Conservation (phyloP, 2,797 vertebrate species). For the Pelodytes ibericus region DNA sequence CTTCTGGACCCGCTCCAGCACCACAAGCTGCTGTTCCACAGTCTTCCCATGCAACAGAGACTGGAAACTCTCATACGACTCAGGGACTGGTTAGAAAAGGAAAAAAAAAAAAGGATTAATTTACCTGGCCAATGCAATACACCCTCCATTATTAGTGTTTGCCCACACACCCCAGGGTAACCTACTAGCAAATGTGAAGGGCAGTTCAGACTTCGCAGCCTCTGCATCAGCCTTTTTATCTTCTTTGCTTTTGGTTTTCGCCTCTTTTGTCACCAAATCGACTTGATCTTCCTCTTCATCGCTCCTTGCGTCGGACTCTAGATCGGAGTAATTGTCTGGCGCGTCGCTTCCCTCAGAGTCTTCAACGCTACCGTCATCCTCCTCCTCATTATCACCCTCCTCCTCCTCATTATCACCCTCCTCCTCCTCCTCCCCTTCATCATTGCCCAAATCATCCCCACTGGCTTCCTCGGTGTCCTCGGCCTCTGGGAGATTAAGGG, state of each 20-base stretch:
- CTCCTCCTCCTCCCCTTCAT: slow-evolving; percentile 53
- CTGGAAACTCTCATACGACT: slow-evolving; percentile 76
- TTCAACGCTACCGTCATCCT: slow-evolving; percentile 63
- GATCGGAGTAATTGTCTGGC: slow-evolving; percentile 69
- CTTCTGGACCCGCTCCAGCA: slow-evolving; percentile 87
- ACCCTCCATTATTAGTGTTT: too few relatives aligned
- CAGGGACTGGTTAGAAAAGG: slow-evolving; percentile 75
- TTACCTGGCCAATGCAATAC: too few relatives aligned
- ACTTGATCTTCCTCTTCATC: slow-evolving; percentile 60
- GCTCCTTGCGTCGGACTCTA: slow-evolving; percentile 66
- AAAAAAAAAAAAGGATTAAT: too few relatives aligned
- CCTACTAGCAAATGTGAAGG: slow-evolving; percentile 87
- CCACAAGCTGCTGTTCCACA: slow-evolving; percentile 80
- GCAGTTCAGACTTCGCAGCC: slow-evolving; percentile 81
- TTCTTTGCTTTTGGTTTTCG: slow-evolving; percentile 55
- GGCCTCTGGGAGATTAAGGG: slow-evolving; percentile 66
- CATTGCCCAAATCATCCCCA: slow-evolving; percentile 29
- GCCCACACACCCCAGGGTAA: too few relatives aligned
- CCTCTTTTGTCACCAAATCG: slow-evolving; percentile 26
- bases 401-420: slow-evolving; percentile 52
- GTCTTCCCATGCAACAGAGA: slow-evolving; percentile 77
- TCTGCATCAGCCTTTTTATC: slow-evolving; percentile 64
- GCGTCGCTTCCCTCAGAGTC: slow-evolving; percentile 69
- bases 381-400: slow-evolving; percentile 49
- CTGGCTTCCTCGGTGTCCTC: slow-evolving; percentile 52